phyloP scores from a whole-genome alignment of 2,113 vertebrate species.

The Rhabdornis inornatus region DNA sequence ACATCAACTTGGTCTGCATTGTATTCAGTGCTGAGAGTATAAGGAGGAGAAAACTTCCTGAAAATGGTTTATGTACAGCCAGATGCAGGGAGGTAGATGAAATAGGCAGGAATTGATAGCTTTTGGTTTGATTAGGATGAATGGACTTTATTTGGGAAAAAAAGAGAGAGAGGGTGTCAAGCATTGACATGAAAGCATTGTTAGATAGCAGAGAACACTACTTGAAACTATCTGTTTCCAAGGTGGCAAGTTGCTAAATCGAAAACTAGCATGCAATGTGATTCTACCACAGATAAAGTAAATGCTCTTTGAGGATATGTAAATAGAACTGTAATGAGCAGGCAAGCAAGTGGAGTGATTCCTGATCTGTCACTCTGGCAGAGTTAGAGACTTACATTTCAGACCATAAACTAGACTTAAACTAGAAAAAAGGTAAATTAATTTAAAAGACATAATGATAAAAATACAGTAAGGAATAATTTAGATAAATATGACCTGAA shows the following conservation, averaged over 20 bases:
- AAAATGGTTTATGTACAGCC: neutral
- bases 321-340: conserved; percentile 51
- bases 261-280: conserved; percentile 40
- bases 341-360: conserved; percentile 26
- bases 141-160: conserved; percentile 22
- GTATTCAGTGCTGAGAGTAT: neutral
- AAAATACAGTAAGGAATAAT: neutral
- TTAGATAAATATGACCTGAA: neutral
- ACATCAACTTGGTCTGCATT: neutral
- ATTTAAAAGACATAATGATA: neutral
- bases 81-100: neutral
- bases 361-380: conserved; percentile 17
- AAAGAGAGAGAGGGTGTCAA: neutral
- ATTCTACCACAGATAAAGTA: conserved; percentile 57
- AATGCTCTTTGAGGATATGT: conserved; percentile 37
- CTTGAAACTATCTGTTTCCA: neutral
- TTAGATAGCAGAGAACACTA: neutral
- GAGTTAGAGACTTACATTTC: neutral
- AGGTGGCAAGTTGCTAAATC: conserved; percentile 54
- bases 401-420: neutral
- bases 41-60: neutral
- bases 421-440: neutral
- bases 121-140: conserved; percentile 38
- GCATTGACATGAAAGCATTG: neutral
- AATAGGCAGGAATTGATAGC: conserved; percentile 10